These are phyloP conservation scores for Agapornis roseicollis DNA, from an alignment of 2,113 vertebrate species.

Conservation along the genomic window DNA sequence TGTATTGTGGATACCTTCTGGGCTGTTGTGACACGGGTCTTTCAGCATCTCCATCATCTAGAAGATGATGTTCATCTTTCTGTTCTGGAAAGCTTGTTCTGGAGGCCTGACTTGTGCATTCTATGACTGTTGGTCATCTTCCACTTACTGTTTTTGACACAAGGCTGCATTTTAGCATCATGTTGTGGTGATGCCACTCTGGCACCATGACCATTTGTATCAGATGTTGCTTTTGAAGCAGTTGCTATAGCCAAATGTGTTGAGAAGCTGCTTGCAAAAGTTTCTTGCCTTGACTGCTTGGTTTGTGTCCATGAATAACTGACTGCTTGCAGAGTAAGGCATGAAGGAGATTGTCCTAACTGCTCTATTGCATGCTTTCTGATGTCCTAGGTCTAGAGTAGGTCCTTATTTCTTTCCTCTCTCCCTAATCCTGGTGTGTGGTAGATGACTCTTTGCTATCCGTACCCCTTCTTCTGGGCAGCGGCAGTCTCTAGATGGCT, in stretches of 20 bases:
- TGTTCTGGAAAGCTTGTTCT: background rate
- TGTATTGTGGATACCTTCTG: rapidly evolving
- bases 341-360: background rate
- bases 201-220: rapidly evolving
- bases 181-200: rapidly evolving
- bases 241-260: rapidly evolving
- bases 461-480: background rate
- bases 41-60: background rate
- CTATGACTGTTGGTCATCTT: background rate
- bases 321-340: background rate
- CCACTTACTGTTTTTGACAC: background rate
- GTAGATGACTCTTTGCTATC: background rate
- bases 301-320: background rate
- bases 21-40: background rate
- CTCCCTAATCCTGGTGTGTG: rapidly evolving
- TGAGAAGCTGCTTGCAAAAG: background rate
- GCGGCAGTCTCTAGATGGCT: no score
- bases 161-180: background rate
- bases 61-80: background rate
- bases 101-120: background rate
- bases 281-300: background rate
- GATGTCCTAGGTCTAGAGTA: background rate
- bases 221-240: background rate
- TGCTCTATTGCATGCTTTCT: rapidly evolving
- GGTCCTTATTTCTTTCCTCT: background rate